Conservation (phyloP, 2,797 vertebrate species). For the Phylloscopus collybita region DNA sequence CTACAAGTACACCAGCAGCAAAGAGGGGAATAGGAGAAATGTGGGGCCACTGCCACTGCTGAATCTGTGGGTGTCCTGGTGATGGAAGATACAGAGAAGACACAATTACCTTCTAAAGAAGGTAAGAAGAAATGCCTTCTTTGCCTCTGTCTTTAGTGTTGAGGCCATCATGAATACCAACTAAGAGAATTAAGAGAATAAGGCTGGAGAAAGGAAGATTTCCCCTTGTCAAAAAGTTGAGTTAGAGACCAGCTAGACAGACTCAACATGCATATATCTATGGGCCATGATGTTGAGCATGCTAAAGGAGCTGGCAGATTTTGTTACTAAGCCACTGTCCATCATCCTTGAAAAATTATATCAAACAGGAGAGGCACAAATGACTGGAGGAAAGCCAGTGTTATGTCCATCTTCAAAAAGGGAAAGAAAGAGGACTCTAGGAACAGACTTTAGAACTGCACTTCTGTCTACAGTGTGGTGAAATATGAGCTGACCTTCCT, state of each 20-base stretch:
- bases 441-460: neutral
- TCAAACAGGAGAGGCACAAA: neutral
- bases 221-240: neutral
- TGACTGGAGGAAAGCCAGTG: neutral
- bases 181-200: neutral
- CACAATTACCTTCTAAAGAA: neutral
- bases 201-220: neutral
- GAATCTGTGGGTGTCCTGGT: neutral
- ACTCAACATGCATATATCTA: neutral
- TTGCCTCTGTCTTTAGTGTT: neutral
- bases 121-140: neutral
- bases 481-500: neutral
- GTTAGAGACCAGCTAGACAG: neutral
- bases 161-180: neutral
- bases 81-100: neutral
- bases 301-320: neutral
- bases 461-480: neutral
- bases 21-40: neutral
- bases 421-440: neutral
- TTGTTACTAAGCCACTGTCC: neutral
- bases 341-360: neutral
- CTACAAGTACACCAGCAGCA: neutral
- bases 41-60: neutral
- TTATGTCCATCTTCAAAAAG: neutral
- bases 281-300: rapidly evolving